These are phyloP conservation scores for Hyles vespertilio DNA, from an alignment of 1,140 invertebrate genomes.

Conservation along the genomic window DNA sequence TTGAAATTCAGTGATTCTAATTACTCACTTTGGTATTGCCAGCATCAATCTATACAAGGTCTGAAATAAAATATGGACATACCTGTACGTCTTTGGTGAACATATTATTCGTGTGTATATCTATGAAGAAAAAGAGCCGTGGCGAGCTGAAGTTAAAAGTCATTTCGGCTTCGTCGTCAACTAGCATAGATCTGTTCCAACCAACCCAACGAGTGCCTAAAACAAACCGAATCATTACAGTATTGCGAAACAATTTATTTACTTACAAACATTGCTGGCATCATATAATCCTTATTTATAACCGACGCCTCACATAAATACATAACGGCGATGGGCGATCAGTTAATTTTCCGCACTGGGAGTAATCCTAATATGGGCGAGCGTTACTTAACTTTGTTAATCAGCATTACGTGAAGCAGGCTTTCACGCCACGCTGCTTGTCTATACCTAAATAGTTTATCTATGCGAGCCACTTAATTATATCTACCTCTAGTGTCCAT, in stretches of 20 bases:
- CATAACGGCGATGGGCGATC: neutral
- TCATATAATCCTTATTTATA: too few relatives aligned
- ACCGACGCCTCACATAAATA: slow-evolving; percentile 1
- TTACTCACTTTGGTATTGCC: too few relatives aligned
- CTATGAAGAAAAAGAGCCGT: slow-evolving; percentile 85
- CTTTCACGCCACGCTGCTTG: too few relatives aligned
- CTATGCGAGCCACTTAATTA: neutral
- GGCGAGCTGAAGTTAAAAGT: slow-evolving; percentile 87
- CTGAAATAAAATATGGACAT: slow-evolving; percentile 8
- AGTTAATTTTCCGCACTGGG: too few relatives aligned
- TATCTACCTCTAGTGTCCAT: slow-evolving; percentile 72
- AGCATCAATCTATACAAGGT: too few relatives aligned
- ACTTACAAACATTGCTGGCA: too few relatives aligned
- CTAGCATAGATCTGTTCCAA: slow-evolving; percentile 84
- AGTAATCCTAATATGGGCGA: too few relatives aligned
- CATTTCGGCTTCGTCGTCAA: slow-evolving; percentile 78
- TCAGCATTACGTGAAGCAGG: too few relatives aligned
- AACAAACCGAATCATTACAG: slow-evolving; percentile 19
- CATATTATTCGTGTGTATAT: slow-evolving; percentile 87
- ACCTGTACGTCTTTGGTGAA: slow-evolving; percentile 85
- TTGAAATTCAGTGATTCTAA: too few relatives aligned
- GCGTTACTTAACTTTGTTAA: too few relatives aligned
- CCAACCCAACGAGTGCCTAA: slow-evolving; percentile 91
- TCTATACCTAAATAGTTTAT: neutral
- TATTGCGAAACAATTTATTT: too few relatives aligned